Evolutionary conservation across 2,797 vertebrate genomes (phyloP), one percentile per base, ranked within the genome.

Genomic region (Oreortyx pictus): DNA sequence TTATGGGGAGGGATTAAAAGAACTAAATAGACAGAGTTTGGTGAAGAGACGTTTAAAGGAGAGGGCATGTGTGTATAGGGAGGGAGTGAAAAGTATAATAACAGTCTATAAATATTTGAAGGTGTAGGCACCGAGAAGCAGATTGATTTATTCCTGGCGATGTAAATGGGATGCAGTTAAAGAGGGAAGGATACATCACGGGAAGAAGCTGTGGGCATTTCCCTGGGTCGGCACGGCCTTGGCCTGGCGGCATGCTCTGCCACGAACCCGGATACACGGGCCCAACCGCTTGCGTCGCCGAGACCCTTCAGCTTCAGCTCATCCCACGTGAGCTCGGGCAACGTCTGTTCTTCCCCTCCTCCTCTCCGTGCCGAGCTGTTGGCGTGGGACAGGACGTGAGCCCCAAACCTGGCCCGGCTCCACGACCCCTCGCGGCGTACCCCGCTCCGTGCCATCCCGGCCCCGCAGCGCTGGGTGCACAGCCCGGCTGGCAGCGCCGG

Each of bases 61-160:
- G 93, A 95, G 94, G 94, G 92, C 89, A 57, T 72, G 76, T 75
- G 62, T 94, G 91, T 85, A 71, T 85, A 95, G 86, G 92, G 90
- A 95, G 89, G 94, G 89, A 95, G 94, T 72, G 91, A 94, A 90
- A 94, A 90, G 92, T 85, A 92, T 85, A 92, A 82, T 94, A 96
- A 95, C 94, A 96, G 88, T 46, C 92, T 95, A 95, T 95, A 96
- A 94, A 95, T 95, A 95, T 93, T 94, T 94, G 93, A 94, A 92
- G 93, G 92, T 94, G 94, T 78, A 94, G 95, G 95, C 93, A 93
- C 93, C 95, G 33, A 89, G 92, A 47, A 95, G 80, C 79, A 88
- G 93, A 94, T 89, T 96, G 95, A 96, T 94, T 95, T 95, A 95
- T 95, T 94, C 6, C 6, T 76, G 89, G 92, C 74, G 49, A 67